A percentile compares a stretch with the other conserved stretches of the same genome.
Conservation (phyloP, 2,113 vertebrate species). For the Psittacus erithacus region DNA sequence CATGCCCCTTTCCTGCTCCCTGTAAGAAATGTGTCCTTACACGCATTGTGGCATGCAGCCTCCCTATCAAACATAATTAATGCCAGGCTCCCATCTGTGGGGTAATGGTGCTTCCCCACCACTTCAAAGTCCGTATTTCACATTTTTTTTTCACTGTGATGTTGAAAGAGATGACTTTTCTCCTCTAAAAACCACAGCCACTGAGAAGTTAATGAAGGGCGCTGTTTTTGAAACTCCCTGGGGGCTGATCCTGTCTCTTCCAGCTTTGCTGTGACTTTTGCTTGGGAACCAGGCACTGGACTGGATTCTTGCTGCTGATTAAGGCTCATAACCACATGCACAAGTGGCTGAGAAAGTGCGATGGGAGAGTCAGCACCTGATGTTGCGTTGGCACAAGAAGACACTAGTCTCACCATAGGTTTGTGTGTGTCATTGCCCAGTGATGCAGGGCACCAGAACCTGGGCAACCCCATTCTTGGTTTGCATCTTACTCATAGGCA, state of each 20-base stretch:
- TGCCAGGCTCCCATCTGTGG: slow-evolving; percentile 11
- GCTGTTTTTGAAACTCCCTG: slow-evolving; percentile 22
- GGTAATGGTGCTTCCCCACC: slow-evolving; percentile 44
- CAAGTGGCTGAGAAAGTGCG: background rate
- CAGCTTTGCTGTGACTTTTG: slow-evolving; percentile 21
- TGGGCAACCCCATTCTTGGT: background rate
- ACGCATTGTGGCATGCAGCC: background rate
- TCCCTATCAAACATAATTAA: background rate
- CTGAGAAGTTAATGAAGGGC: slow-evolving; percentile 40
- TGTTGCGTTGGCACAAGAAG: background rate
- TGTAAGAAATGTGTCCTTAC: background rate
- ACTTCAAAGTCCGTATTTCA: slow-evolving; percentile 48
- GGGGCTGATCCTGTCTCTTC: background rate
- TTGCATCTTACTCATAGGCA: background rate
- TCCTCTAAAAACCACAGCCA: slow-evolving; percentile 35
- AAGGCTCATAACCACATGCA: background rate
- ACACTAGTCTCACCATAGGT: background rate
- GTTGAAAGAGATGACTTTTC: slow-evolving; percentile 57
- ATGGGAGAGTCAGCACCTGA: background rate
- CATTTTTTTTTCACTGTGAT: background rate
- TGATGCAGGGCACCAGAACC: background rate
- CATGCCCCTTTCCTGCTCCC: background rate
- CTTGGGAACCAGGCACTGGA: slow-evolving; percentile 6
- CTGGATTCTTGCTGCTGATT: background rate
- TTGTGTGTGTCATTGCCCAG: background rate